Percentiles rank a stretch among this genome's conserved stretches.
Conservation (phyloP, 2,888 invertebrate species). For the Lobophora halterata region DNA sequence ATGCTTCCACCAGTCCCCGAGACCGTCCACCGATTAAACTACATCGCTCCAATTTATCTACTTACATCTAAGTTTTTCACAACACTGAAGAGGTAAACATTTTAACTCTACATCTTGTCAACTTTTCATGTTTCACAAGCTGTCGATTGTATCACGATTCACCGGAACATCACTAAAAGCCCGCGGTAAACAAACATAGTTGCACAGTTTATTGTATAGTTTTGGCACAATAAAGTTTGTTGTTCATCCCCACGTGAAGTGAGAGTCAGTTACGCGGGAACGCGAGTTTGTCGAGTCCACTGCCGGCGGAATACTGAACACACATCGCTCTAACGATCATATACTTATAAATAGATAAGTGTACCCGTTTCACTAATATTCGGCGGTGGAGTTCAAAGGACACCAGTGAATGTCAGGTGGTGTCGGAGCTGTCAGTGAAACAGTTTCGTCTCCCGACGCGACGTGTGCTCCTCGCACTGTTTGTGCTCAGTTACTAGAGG, state of each 20-base stretch:
- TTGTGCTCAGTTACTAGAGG: slow-evolving; percentile 76
- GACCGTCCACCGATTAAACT: slow-evolving; percentile 40
- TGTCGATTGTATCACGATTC: slow-evolving; percentile 51
- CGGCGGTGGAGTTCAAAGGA: slow-evolving; percentile 54
- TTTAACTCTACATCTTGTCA: slow-evolving; percentile 66
- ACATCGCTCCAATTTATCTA: slow-evolving; percentile 50
- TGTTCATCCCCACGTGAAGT: slow-evolving; percentile 55
- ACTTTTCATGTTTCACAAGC: slow-evolving; percentile 42
- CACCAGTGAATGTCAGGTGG: slow-evolving; percentile 67
- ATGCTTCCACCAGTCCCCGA: slow-evolving; percentile 50
- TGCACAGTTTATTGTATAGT: slow-evolving; percentile 54
- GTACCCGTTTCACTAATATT: slow-evolving; percentile 60
- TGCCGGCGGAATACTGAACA: slow-evolving; percentile 55
- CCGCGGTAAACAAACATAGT: slow-evolving; percentile 41
- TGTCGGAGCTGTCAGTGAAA: slow-evolving; percentile 73
- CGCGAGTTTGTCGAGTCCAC: slow-evolving; percentile 51
- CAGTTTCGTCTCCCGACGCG: slow-evolving; percentile 70
- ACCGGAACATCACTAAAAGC: slow-evolving; percentile 49
- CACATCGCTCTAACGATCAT: slow-evolving; percentile 56
- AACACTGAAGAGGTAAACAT: slow-evolving; percentile 80
- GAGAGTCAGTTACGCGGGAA: slow-evolving; percentile 47
- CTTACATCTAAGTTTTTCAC: slow-evolving; percentile 69
- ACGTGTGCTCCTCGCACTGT: slow-evolving; percentile 73
- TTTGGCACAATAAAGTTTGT: slow-evolving; percentile 65
- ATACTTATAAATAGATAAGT: slow-evolving; percentile 72